Percentiles rank a stretch among this genome's conserved stretches.
Evolutionary conservation across 2,113 vertebrate genomes (phyloP).

Genomic region (Erythrocebus patas): DNA sequence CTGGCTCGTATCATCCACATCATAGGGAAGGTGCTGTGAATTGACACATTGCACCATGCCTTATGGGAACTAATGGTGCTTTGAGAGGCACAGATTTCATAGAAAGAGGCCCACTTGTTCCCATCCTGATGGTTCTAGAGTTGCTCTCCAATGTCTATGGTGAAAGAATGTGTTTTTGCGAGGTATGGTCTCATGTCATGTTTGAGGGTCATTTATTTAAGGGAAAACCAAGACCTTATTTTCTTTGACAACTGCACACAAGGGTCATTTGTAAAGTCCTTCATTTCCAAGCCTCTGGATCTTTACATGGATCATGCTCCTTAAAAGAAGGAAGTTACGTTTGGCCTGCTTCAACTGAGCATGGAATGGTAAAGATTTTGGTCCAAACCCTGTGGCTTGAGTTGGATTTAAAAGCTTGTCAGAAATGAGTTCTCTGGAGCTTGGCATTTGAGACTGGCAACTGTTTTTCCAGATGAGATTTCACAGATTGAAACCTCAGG

Average conservation of each 20-base stretch:
- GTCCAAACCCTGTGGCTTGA: conserved; percentile 32
- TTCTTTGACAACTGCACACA: conserved; percentile 30
- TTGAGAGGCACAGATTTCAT: neutral
- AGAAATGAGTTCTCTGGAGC: conserved; percentile 4
- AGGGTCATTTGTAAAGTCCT: conserved; percentile 21
- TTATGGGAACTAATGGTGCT: neutral
- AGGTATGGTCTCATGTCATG: neutral
- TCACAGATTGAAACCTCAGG: conserved; percentile 23
- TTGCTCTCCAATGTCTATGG: neutral
- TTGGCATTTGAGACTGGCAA: conserved; percentile 30
- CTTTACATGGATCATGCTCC: neutral
- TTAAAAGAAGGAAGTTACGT: conserved; percentile 39
- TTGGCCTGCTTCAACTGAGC: neutral
- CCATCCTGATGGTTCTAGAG: neutral
- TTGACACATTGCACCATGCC: neutral
- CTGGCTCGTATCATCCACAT: neutral
- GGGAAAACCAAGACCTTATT: conserved; percentile 35
- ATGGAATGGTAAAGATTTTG: conserved; percentile 21
- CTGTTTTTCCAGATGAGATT: conserved; percentile 13
- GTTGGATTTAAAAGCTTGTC: conserved; percentile 48
- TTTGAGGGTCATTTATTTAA: neutral
- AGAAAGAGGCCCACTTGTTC: neutral
- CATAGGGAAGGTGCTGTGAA: neutral
- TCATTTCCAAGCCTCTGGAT: neutral
- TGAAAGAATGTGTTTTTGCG: neutral